phyloP scores from a whole-genome alignment of 2,888 invertebrate genomes.

The Panorpa germanica region DNA sequence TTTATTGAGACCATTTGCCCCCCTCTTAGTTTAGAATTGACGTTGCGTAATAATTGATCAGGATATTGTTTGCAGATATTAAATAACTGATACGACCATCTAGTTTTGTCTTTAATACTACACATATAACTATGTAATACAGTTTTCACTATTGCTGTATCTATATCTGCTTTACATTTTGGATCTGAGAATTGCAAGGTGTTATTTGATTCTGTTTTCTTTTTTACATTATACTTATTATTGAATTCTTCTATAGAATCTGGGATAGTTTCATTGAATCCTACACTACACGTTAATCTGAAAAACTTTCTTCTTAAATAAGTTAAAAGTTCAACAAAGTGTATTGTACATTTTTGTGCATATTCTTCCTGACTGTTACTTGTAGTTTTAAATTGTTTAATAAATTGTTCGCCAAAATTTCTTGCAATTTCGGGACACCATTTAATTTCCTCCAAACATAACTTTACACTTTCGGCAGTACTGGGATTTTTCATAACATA shows the following conservation, averaged over 20 bases:
- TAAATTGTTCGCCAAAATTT: constrained; percentile 23
- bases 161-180: constrained; percentile 27
- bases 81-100: constrained; percentile 45
- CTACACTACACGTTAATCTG: constrained; percentile 11
- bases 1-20: constrained; percentile 38
- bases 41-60: constrained; percentile 39
- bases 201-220: constrained; percentile 9
- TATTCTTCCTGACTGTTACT: constrained; percentile 18
- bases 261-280: constrained; percentile 16
- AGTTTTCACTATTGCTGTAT: constrained; percentile 30
- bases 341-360: constrained; percentile 18
- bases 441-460: constrained; percentile 39
- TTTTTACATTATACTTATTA: constrained; percentile 12
- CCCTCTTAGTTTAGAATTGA: constrained; percentile 32
- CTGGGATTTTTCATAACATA: constrained; percentile 38
- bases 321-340: constrained; percentile 20
- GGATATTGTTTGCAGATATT: constrained; percentile 54
- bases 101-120: constrained; percentile 36
- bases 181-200: constrained; percentile 20
- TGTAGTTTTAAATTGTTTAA: constrained; percentile 19
- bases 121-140: constrained; percentile 47
- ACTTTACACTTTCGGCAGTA: constrained; percentile 34
- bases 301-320: constrained; percentile 18
- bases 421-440: constrained; percentile 30
- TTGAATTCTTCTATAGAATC: constrained; percentile 20